Evolutionary conservation across 1,140 invertebrate genomes (phyloP).

Genomic region (Triops cancriformis): DNA sequence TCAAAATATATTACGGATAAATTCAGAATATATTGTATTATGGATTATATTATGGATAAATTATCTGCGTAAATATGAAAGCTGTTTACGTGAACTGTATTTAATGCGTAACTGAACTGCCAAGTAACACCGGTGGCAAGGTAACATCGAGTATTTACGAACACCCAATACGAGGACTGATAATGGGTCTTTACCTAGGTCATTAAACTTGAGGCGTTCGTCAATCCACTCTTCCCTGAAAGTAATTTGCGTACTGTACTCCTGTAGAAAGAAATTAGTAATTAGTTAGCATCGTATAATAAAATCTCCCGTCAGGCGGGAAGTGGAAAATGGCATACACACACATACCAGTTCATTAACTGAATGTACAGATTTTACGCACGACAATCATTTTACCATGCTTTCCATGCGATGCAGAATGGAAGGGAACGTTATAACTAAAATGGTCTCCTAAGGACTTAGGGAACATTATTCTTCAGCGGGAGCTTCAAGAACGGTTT

Average conservation of each 20-base stretch:
- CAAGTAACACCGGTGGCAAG: too few relatives aligned
- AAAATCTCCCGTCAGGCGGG: background rate
- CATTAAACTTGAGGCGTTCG: constrained; percentile 79
- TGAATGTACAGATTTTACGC: background rate
- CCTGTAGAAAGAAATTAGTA: constrained; percentile 51
- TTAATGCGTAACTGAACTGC: too few relatives aligned
- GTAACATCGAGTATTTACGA: too few relatives aligned
- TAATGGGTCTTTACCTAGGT: constrained; percentile 41
- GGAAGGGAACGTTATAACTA: background rate
- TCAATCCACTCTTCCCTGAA: constrained; percentile 94
- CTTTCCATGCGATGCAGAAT: background rate
- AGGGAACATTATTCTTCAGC: background rate
- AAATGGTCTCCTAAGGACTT: background rate
- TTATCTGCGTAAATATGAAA: too few relatives aligned
- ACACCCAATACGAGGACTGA: too few relatives aligned
- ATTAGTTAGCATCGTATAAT: constrained; percentile 15
- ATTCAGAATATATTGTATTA: too few relatives aligned
- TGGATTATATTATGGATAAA: too few relatives aligned
- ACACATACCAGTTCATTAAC: background rate
- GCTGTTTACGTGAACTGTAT: too few relatives aligned
- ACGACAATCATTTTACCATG: background rate
- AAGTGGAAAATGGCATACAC: background rate
- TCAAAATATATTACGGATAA: too few relatives aligned
- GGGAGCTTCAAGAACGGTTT: background rate
- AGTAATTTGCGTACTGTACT: constrained; percentile 91